phyloP scores from a whole-genome alignment of 2,113 vertebrate species.

The Leptocoma aspasia region DNA sequence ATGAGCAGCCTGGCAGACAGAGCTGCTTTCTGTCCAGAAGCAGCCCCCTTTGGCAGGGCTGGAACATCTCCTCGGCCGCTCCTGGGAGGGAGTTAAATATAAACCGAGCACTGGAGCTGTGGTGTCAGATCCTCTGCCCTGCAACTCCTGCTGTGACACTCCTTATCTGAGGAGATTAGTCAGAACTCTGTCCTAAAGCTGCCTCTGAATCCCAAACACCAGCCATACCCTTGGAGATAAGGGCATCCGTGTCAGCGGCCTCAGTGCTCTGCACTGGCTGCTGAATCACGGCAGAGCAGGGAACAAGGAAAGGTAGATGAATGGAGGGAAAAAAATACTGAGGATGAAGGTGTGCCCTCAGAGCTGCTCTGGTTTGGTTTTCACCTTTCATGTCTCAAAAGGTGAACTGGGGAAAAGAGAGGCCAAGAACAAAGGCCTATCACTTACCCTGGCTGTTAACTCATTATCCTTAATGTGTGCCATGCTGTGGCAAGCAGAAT shows the following conservation, averaged over 20 bases:
- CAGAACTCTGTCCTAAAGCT: background rate
- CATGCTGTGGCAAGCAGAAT: background rate
- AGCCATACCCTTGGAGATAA: background rate
- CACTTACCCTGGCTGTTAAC: background rate
- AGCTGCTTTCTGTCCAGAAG: background rate
- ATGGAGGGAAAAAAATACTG: background rate
- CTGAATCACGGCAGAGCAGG: background rate
- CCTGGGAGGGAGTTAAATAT: background rate
- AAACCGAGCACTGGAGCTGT: background rate
- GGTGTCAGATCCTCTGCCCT: background rate
- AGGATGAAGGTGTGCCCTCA: background rate
- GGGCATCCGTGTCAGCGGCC: background rate
- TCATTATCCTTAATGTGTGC: background rate
- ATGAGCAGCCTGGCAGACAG: background rate
- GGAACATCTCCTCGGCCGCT: background rate
- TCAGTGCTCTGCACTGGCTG: fast-evolving
- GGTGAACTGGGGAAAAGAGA: background rate
- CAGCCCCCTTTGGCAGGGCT: background rate
- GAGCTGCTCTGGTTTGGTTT: background rate
- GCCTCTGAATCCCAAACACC: background rate
- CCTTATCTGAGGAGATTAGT: background rate
- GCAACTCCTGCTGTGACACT: background rate
- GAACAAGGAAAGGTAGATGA: background rate
- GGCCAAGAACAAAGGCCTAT: background rate
- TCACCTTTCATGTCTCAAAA: background rate